These are phyloP conservation scores for Notolabrus celidotus DNA, from an alignment of 2,797 vertebrate genomes.

Conservation along the genomic window DNA sequence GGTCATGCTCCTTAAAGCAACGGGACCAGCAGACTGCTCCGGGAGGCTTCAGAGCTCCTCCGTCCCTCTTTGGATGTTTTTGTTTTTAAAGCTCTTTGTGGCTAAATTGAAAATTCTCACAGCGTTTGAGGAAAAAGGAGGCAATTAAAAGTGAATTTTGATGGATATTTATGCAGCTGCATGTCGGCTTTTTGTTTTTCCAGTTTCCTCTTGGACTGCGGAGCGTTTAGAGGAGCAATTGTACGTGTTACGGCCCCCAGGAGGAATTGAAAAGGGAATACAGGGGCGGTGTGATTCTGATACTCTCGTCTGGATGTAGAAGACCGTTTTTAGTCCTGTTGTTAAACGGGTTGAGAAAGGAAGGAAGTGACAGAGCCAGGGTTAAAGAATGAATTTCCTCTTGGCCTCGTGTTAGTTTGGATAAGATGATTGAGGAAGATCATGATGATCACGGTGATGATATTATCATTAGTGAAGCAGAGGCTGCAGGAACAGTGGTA, in stretches of 20 bases:
- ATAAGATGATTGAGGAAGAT: conserved; percentile 18
- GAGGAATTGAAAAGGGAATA: conserved; percentile 16
- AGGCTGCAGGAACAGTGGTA: not conserved
- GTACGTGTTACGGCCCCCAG: conserved; percentile 33
- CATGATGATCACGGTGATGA: not conserved
- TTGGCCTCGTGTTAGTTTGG: not conserved
- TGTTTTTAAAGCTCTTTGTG: conserved; percentile 51
- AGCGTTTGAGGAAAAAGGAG: conserved; percentile 51
- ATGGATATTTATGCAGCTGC: conserved; percentile 76
- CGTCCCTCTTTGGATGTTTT: conserved; percentile 33
- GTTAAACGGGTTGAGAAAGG: conserved; percentile 9
- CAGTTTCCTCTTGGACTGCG: conserved; percentile 26
- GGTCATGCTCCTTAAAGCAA: conserved; percentile 39
- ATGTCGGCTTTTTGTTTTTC: not conserved
- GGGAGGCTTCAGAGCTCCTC: conserved; percentile 32
- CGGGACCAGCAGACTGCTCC: conserved; percentile 43
- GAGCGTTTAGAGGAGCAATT: conserved; percentile 28
- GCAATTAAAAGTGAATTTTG: conserved; percentile 71
- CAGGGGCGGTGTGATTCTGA: conserved; percentile 11
- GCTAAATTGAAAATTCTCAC: conserved; percentile 63
- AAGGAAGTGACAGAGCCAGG: not conserved
- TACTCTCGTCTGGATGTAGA: conserved; percentile 27
- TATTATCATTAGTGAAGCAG: not conserved
- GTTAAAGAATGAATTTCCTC: conserved; percentile 33
- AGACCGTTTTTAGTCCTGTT: conserved; percentile 7